phyloP scores from a whole-genome alignment of 1,140 invertebrate species.

The Orius insidiosus region DNA sequence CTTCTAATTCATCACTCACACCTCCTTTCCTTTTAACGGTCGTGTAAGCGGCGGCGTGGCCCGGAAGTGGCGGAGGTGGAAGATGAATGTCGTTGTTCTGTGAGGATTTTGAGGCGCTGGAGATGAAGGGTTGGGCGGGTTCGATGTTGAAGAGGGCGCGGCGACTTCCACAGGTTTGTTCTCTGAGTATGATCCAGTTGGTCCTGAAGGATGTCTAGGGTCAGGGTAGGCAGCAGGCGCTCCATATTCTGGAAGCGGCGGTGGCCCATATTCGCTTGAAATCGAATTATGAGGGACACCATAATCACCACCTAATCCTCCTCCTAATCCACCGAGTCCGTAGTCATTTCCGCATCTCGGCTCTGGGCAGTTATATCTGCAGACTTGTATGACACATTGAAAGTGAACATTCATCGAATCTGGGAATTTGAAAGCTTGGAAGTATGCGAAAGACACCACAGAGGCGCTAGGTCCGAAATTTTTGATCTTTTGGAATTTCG shows the following conservation, averaged over 20 bases:
- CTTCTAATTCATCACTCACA: constrained; percentile 38
- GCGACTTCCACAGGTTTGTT: constrained; percentile 61
- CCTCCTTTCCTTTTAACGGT: constrained; percentile 68
- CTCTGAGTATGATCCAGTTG: constrained; percentile 61
- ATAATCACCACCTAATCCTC: constrained; percentile 15
- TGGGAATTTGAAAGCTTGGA: constrained; percentile 90
- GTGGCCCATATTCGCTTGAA: constrained; percentile 49
- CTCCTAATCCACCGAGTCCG: constrained; percentile 12
- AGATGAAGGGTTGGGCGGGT: constrained; percentile 30
- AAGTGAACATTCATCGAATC: constrained; percentile 94
- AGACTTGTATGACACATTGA: constrained; percentile 90
- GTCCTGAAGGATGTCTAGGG: constrained; percentile 61
- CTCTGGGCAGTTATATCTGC: constrained; percentile 78
- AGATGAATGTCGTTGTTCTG: constrained; percentile 44
- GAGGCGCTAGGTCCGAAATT: constrained; percentile 85
- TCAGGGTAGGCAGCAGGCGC: constrained; percentile 29
- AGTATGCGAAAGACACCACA: constrained; percentile 80
- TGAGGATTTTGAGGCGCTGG: constrained; percentile 35
- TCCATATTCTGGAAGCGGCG: constrained; percentile 23
- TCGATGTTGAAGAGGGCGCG: constrained; percentile 40
- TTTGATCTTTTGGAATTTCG: constrained; percentile 84
- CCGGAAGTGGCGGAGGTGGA: constrained; percentile 61
- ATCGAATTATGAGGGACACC: constrained; percentile 16
- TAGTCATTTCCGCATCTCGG: constrained; percentile 38
- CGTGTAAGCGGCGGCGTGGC: constrained; percentile 46